phyloP scores from a whole-genome alignment of 2,888 invertebrate genomes.

The Tineola bisselliella region DNA sequence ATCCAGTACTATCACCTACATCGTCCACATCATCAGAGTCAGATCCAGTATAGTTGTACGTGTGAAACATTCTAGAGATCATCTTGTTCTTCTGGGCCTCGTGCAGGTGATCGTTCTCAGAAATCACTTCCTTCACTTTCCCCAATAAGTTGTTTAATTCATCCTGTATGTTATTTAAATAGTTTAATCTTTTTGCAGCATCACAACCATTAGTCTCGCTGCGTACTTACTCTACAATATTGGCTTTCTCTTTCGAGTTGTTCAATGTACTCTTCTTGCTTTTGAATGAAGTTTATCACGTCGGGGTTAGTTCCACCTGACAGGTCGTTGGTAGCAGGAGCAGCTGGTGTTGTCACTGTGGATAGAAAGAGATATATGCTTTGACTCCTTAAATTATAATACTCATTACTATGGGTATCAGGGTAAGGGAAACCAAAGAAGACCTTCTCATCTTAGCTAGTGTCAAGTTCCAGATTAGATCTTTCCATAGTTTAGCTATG shows the following conservation, averaged over 20 bases:
- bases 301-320: slow-evolving; percentile 69
- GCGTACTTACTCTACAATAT: slow-evolving; percentile 76
- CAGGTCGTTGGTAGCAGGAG: slow-evolving; percentile 29
- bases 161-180: too few relatives aligned
- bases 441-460: too few relatives aligned
- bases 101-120: slow-evolving; percentile 83
- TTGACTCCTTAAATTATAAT: too few relatives aligned
- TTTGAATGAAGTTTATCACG: slow-evolving; percentile 81
- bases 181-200: too few relatives aligned
- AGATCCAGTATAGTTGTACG: slow-evolving; percentile 50
- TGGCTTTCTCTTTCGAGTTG: slow-evolving; percentile 86
- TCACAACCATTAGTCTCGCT: too few relatives aligned
- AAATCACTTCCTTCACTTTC: slow-evolving; percentile 86
- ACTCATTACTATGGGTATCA: too few relatives aligned
- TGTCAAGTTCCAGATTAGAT: too few relatives aligned
- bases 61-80: slow-evolving; percentile 70
- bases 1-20: slow-evolving; percentile 52
- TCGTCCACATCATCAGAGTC: slow-evolving; percentile 60
- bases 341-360: slow-evolving; percentile 19
- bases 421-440: too few relatives aligned
- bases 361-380: too few relatives aligned
- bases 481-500: too few relatives aligned
- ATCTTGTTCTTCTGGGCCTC: slow-evolving; percentile 79
- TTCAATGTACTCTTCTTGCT: slow-evolving; percentile 88
- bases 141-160: slow-evolving; percentile 79